Evolutionary conservation across 2,888 invertebrate genomes (phyloP), one percentile per base, ranked within the genome.

Genomic region (Ryuthela nishihirai): DNA sequence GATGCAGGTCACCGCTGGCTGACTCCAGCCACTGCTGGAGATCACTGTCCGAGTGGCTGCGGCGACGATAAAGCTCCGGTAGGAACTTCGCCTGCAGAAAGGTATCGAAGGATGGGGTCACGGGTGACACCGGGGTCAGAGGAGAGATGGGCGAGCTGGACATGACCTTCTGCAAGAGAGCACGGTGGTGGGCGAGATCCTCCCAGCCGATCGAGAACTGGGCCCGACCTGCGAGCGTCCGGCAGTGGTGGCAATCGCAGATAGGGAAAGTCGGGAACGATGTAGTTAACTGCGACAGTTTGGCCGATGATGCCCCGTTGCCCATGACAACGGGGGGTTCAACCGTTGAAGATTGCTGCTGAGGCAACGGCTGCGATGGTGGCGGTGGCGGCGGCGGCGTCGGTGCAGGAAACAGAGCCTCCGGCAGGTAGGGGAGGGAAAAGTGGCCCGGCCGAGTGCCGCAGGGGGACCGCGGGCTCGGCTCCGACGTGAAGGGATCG

Each of bases 21-120:
- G 49, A 43, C 18, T 46, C 46, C 9, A 64, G 76, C 78, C 80
- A 79, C 65, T 78, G 70, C 23, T 81, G 80, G 64, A 82, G 74
- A 69, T 84, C 84, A 3, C 83, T 82, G 69, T 84, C 84, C 32
- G 83, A 83, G 69, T 82, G 82, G 69, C 82, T 83, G 53, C 83
- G 75, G 62, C 80, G 75, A 29, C 81, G 77, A 68, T 80, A 80
- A 36, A 81, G 75, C 68, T 81, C 80, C 5, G 82, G 82, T 72
- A 83, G 79, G 77, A 82, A 62, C 21, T 67, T 64, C 39, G 54
- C 12, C 26, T 62, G 62, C 40, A 68, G 59, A 39, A 67, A 66
- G 4, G 54, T 45, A 20, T 63, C 60, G 44, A 64, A 48, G 25
- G 45, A 48, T 7, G 64, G 48, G 2, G 59, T 54, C 26, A 59